Conservation (phyloP, 1,140 invertebrate genomes). For the Drosophila sp. region DNA sequence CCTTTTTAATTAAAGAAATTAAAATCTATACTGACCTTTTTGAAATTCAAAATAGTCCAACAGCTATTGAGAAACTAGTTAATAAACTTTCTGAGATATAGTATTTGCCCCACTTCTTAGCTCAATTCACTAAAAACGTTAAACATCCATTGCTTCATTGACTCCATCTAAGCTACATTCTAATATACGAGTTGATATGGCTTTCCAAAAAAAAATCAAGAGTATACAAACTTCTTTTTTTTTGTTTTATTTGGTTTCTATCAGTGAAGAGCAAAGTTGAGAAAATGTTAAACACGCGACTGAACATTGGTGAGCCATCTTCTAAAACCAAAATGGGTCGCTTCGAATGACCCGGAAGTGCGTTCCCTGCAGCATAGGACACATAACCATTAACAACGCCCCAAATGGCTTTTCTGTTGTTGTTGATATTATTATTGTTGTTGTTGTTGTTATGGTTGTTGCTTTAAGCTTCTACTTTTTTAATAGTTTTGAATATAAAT, state of each 20-base stretch:
- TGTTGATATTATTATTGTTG: neutral
- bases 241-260: neutral
- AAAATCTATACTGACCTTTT: no score
- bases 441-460: neutral
- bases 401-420: neutral
- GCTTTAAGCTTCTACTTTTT: conserved; percentile 8
- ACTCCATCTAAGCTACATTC: no score
- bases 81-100: no score
- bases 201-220: no score
- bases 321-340: conserved; percentile 19
- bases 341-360: conserved; percentile 45
- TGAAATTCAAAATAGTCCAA: no score
- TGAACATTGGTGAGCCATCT: conserved; percentile 11
- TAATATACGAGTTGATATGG: no score
- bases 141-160: no score
- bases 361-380: conserved; percentile 4
- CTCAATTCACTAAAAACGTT: no score
- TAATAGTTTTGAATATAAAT: neutral
- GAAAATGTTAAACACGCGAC: conserved; percentile 26
- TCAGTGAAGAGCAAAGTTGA: conserved; percentile 34
- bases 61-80: no score
- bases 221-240: neutral
- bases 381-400: conserved; percentile 19
- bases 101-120: no score
- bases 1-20: no score